A percentile compares a stretch with the other conserved stretches of the same genome.
Evolutionary conservation across 2,113 vertebrate species (phyloP).

Genomic region (Eretmodus cyanostictus): DNA sequence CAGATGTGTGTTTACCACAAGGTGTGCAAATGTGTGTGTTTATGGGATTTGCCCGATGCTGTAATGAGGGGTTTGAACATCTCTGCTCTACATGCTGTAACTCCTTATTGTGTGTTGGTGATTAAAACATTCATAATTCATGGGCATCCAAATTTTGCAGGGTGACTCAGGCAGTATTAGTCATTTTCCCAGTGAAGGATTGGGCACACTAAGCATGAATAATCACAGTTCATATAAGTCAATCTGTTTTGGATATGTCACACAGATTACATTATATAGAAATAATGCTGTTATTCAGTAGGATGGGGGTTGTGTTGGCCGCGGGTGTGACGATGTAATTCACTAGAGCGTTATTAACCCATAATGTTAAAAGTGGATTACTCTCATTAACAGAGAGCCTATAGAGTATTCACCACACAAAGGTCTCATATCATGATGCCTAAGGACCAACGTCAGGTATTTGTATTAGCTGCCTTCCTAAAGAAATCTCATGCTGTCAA

Average conservation of each 20-base stretch:
- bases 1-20: background rate
- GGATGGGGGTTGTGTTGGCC: background rate
- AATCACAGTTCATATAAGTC: slow-evolving; percentile 27
- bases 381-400: background rate
- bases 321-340: background rate
- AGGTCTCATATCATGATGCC: background rate
- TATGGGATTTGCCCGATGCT: background rate
- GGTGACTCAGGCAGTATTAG: slow-evolving; percentile 12
- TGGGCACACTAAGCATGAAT: background rate
- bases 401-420: background rate
- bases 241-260: slow-evolving; percentile 14
- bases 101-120: background rate
- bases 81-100: background rate
- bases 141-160: background rate
- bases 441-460: background rate
- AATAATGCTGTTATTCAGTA: background rate
- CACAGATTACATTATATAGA: slow-evolving; percentile 14
- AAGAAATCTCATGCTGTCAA: background rate
- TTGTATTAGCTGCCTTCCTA: background rate
- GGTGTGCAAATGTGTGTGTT: background rate
- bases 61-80: background rate
- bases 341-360: background rate
- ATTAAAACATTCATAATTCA: slow-evolving; percentile 24
- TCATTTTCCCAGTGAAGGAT: background rate
- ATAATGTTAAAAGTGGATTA: background rate